These are phyloP conservation scores for human DNA, from an alignment of 2,113 vertebrate genomes.

Conservation along the genomic window DNA sequence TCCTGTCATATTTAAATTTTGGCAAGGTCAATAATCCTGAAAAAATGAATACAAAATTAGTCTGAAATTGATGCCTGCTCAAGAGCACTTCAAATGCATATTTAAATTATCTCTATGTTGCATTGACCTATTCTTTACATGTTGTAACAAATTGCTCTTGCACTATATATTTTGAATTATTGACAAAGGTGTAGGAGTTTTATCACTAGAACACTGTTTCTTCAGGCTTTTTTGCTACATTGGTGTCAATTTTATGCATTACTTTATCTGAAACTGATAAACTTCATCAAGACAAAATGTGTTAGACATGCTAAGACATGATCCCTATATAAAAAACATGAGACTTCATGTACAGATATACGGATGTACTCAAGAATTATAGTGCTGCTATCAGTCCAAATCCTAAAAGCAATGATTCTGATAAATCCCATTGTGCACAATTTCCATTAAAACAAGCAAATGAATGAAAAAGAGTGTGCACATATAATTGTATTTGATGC, in stretches of 20 bases:
- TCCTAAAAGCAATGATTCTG: not conserved
- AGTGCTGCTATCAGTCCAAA: not conserved
- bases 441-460: not conserved
- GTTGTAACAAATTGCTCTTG: not conserved
- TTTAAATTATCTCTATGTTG: not conserved
- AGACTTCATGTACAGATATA: not conserved
- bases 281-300: constrained; percentile 51
- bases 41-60: not conserved
- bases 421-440: not conserved
- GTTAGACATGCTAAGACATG: constrained; percentile 24
- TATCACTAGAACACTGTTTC: constrained; percentile 15
- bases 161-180: constrained; percentile 16
- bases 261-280: constrained; percentile 43
- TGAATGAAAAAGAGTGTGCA: not conserved
- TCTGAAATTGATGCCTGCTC: not conserved
- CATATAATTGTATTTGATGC: not conserved
- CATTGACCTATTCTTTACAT: not conserved
- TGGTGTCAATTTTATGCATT: constrained; percentile 44
- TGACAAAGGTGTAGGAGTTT: not conserved
- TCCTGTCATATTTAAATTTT: not conserved
- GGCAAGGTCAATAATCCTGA: not conserved
- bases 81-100: not conserved
- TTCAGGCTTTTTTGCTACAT: not conserved
- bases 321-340: constrained; percentile 47
- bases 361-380: not conserved